phyloP scores from a whole-genome alignment of 2,888 invertebrate species.

The Ommatoiulus sabulosus region DNA sequence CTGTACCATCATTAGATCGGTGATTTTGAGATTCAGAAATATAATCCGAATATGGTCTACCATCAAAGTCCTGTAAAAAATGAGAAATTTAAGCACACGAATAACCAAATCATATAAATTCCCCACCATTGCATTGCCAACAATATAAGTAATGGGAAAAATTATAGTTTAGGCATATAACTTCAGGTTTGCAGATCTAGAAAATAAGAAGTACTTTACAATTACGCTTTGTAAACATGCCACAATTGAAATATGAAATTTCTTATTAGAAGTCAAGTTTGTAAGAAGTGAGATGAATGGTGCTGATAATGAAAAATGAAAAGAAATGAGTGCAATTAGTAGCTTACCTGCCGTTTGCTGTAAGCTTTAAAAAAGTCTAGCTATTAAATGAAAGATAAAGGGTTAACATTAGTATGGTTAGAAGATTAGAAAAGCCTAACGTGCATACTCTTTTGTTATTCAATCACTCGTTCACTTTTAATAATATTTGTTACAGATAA shows the following conservation, averaged over 20 bases:
- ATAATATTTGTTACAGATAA: not conserved
- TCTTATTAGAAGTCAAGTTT: not conserved
- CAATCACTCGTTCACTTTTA: not conserved
- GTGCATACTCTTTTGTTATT: not conserved
- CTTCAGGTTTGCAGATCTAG: not conserved
- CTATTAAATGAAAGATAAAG: constrained; percentile 51
- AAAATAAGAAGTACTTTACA: not conserved
- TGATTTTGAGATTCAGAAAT: constrained; percentile 51
- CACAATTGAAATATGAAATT: not conserved
- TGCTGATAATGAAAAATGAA: not conserved
- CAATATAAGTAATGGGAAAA: not conserved
- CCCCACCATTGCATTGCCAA: not conserved
- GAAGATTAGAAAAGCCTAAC: not conserved
- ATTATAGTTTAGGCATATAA: not conserved
- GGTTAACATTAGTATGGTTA: constrained; percentile 50
- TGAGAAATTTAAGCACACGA: not conserved
- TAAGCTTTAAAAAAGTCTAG: constrained; percentile 47
- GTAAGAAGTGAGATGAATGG: not conserved
- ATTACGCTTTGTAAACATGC: not conserved
- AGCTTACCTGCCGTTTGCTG: constrained; percentile 37
- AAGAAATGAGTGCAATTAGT: constrained; percentile 6
- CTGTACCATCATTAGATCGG: constrained; percentile 56
- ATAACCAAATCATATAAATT: not conserved
- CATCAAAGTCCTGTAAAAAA: constrained; percentile 58
- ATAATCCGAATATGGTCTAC: constrained; percentile 53